Evolutionary conservation across 2,888 invertebrate species (phyloP).

Genomic region (Acholoe squamosa): DNA sequence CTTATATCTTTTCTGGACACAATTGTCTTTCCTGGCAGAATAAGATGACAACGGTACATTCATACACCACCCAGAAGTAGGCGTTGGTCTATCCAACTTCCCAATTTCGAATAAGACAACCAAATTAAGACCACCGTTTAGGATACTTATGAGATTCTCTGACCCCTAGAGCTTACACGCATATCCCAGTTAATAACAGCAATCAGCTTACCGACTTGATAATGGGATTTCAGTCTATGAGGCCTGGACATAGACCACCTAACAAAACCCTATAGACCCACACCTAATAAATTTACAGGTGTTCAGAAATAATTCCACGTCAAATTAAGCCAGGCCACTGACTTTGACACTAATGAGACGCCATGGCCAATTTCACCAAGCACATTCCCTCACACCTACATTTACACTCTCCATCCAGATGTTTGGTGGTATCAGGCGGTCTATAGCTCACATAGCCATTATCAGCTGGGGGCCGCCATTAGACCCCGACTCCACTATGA

Average conservation of each 20-base stretch:
- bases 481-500: too few species aligned
- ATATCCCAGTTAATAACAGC: neutral
- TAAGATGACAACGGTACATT: too few species aligned
- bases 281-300: neutral
- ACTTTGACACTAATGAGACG: constrained; percentile 17
- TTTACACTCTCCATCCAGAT: neutral
- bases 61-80: too few species aligned
- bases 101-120: too few species aligned
- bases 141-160: too few species aligned
- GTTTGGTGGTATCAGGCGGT: neutral
- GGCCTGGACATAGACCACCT: neutral
- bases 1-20: too few species aligned
- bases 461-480: too few species aligned
- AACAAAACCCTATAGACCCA: neutral
- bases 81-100: too few species aligned
- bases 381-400: neutral
- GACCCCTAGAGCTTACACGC: too few species aligned
- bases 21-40: too few species aligned
- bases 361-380: neutral
- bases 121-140: too few species aligned
- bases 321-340: constrained; percentile 22
- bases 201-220: neutral
- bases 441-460: too few species aligned
- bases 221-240: neutral
- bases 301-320: neutral